phyloP scores from a whole-genome alignment of 2,888 invertebrate species.

The Acholoe squamosa region DNA sequence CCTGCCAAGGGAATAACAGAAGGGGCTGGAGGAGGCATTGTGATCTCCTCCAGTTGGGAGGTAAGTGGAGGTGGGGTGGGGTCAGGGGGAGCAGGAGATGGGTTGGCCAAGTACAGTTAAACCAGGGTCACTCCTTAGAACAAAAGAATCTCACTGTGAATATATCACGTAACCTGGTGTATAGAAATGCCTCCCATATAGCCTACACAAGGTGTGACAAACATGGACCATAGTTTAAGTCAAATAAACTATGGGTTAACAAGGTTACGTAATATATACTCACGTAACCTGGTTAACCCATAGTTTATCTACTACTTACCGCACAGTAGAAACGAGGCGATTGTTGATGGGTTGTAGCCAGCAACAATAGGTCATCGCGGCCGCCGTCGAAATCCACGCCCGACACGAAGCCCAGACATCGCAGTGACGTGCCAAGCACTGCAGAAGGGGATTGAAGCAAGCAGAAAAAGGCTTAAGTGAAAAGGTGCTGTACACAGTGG shows the following conservation, averaged over 20 bases:
- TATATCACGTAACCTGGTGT: no score
- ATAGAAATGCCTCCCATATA: neutral
- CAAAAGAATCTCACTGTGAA: no score
- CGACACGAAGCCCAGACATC: slow-evolving; percentile 30
- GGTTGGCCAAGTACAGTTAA: neutral
- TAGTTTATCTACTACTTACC: no score
- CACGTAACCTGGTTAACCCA: no score
- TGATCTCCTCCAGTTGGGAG: neutral
- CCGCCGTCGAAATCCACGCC: slow-evolving; percentile 50
- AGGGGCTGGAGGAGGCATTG: neutral
- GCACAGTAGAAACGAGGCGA: slow-evolving; percentile 47
- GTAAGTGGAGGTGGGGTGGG: neutral
- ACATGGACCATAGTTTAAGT: no score
- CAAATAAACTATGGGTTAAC: no score
- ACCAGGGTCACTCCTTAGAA: no score
- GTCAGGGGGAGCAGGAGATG: neutral
- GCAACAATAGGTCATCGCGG: slow-evolving; percentile 45
- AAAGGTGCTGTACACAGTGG: neutral
- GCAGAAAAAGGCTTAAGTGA: neutral
- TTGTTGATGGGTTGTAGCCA: slow-evolving; percentile 36
- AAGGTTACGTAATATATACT: no score
- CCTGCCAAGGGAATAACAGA: neutral
- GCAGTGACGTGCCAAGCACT: slow-evolving; percentile 33
- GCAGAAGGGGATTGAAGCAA: neutral
- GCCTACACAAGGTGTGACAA: neutral